These are phyloP conservation scores for Drosophila kepulauana DNA, from an alignment of 1,140 invertebrate species.

Conservation along the genomic window DNA sequence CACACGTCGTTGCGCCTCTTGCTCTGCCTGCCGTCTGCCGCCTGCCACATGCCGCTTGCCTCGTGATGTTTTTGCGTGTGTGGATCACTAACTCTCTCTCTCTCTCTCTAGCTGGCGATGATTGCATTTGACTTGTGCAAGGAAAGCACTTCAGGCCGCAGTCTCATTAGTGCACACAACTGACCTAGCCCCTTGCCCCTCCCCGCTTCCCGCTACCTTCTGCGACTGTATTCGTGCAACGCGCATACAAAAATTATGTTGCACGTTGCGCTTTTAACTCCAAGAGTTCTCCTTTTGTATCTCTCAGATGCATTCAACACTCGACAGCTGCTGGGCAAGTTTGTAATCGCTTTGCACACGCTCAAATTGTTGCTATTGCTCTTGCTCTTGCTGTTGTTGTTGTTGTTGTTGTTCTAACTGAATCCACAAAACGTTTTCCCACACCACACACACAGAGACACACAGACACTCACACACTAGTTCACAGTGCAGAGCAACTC, in stretches of 20 bases:
- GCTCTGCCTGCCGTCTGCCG: not conserved
- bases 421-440: conserved; percentile 59
- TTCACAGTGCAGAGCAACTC: conserved; percentile 34
- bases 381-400: not conserved
- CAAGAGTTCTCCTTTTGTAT: conserved; percentile 38
- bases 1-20: conserved; percentile 55
- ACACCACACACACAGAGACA: conserved; percentile 39
- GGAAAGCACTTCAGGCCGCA: conserved; percentile 23
- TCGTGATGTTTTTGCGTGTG: conserved; percentile 52
- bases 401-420: conserved; percentile 21
- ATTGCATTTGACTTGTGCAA: conserved; percentile 39
- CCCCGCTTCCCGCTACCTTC: not conserved
- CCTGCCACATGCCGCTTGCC: conserved; percentile 24
- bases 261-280: conserved; percentile 31
- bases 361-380: conserved; percentile 6
- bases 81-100: conserved; percentile 13
- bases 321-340: conserved; percentile 60
- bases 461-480: conserved; percentile 14
- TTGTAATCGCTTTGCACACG: conserved; percentile 45
- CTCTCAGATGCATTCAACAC: conserved; percentile 48
- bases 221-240: not conserved
- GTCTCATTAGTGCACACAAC: conserved; percentile 54
- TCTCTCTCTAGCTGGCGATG: conserved; percentile 24
- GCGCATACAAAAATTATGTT: conserved; percentile 35
- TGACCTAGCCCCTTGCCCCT: conserved; percentile 7